Evolutionary conservation across 1,140 invertebrate species (phyloP).

Genomic region (Drosophila murphyi): DNA sequence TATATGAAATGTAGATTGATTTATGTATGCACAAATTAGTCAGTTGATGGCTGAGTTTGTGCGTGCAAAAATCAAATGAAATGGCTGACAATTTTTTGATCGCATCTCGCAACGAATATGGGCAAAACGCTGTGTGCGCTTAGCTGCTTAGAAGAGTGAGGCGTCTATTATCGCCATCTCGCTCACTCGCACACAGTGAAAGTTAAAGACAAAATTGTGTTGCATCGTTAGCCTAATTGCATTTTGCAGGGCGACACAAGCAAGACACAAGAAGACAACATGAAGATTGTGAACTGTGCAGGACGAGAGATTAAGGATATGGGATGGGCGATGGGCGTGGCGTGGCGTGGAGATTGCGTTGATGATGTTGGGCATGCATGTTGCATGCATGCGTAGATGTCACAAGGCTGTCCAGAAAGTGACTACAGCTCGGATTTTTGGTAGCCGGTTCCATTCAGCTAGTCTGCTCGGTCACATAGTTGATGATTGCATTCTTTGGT

Average conservation of each 20-base stretch:
- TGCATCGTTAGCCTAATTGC: conserved; percentile 82
- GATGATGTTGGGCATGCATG: conserved; percentile 27
- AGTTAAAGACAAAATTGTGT: conserved; percentile 80
- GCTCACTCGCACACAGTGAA: conserved; percentile 48
- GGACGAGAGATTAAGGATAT: neutral
- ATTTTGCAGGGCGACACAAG: conserved; percentile 60
- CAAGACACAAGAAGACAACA: conserved; percentile 15
- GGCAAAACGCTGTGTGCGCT: neutral
- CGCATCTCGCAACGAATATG: conserved; percentile 5
- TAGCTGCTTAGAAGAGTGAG: neutral
- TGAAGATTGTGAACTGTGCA: conserved; percentile 31
- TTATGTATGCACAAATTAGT: no score
- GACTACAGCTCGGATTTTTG: conserved; percentile 34
- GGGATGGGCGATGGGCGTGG: neutral
- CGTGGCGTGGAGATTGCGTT: neutral
- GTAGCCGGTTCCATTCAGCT: conserved; percentile 12
- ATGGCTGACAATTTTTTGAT: neutral
- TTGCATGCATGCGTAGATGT: conserved; percentile 66
- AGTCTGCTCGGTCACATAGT: conserved; percentile 12
- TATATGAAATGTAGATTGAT: no score
- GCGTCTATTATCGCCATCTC: neutral
- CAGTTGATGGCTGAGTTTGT: no score
- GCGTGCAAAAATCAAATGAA: neutral
- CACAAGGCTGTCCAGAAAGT: conserved; percentile 42
- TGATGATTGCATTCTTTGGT: conserved; percentile 79